Conservation (phyloP, 35 echinoderm and acorn worm species). For the Patiria miniata region DNA sequence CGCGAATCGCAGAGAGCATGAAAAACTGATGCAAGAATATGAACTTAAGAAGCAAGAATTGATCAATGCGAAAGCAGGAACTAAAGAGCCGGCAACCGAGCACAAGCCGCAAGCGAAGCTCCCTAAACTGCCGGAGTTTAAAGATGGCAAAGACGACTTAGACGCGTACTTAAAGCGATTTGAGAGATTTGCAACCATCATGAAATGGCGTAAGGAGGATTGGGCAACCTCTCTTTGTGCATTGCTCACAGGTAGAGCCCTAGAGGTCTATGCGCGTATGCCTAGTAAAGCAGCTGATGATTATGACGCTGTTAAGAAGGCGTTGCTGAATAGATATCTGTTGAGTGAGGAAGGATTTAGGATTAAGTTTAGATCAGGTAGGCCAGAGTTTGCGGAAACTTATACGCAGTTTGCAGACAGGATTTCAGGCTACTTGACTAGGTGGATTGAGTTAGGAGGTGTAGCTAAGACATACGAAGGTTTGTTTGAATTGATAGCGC, state of each 20-base stretch:
- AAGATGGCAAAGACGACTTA: slow-evolving; percentile 48
- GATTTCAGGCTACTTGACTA: slow-evolving; percentile 39
- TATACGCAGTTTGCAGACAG: slow-evolving; percentile 35
- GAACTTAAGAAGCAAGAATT: not conserved
- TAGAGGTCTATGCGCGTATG: slow-evolving; percentile 45
- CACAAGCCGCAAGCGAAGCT: not conserved
- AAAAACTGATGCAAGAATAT: not conserved
- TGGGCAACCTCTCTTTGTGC: slow-evolving; percentile 48
- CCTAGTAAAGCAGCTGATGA: slow-evolving; percentile 1
- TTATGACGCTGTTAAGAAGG: slow-evolving; percentile 46
- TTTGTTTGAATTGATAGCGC: slow-evolving; percentile 45
- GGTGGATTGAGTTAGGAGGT: slow-evolving; percentile 54
- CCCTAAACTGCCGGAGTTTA: slow-evolving; percentile 40
- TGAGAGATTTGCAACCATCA: slow-evolving; percentile 41
- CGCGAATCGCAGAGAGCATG: not conserved
- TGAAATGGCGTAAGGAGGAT: not conserved
- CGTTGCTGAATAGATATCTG: slow-evolving; percentile 44
- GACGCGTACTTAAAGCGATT: slow-evolving; percentile 39
- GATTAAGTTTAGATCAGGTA: slow-evolving; percentile 40
- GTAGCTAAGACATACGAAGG: slow-evolving; percentile 26
- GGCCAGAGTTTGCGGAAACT: slow-evolving; percentile 12
- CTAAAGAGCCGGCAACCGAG: not conserved
- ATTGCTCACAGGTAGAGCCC: slow-evolving; percentile 52
- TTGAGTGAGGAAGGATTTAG: slow-evolving; percentile 59
- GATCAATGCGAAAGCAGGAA: not conserved